Base-by-base conservation (phyloP, 2,113 vertebrate species). In the Lipophrys pholis region DNA sequence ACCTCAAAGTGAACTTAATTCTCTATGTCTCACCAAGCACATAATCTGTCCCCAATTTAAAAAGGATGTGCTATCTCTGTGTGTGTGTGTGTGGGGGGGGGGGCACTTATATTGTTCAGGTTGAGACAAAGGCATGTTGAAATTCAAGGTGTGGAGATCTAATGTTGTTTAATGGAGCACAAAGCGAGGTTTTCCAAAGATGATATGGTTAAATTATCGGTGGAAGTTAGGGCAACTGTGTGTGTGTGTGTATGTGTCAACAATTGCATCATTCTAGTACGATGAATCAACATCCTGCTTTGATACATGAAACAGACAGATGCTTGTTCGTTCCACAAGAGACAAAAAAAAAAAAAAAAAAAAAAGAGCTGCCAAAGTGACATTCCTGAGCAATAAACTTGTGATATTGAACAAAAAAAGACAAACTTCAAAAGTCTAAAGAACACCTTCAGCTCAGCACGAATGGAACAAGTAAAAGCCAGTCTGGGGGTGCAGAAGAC, bases 1-100 rank as follows among this genome's bases (percentile, higher is more conserved):
- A 58, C 74, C 75, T 79, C 49, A 76, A 49, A 87, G 54, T 78
- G 57, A 85, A 67, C 72, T 76, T 45, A 75, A 80, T 74, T 80
- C 62, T 73, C 15, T 42, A 7, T 43, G 46, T 80, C 48, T 77
- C 60, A 79, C n/a, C 65, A 63, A 84, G 55, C 70, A 59, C 63
- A 67, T 78, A 64, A 79, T 82, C 75, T 71, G 36, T 51, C 38
- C 60, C 56, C 48, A 45, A 62, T 67, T 78, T 70, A n/a, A 54
- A 74, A 16, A 50, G 8, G 39, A 49, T 54, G 14, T 45, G 53
- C 30, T 11, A 7, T 60, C n/a, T 30, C 30, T 64, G 58, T 51
- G 15, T 41, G 36, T 7, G 15, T 50, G 60, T 53, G 56, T 45
- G 16, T 30, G 21, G 2, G 21, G n/a, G n/a, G n/a, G n/a, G n/a